A percentile compares a stretch with the other conserved stretches of the same genome.
Evolutionary conservation across 1,140 invertebrate species (phyloP).

Genomic region (Hyles vespertilio): DNA sequence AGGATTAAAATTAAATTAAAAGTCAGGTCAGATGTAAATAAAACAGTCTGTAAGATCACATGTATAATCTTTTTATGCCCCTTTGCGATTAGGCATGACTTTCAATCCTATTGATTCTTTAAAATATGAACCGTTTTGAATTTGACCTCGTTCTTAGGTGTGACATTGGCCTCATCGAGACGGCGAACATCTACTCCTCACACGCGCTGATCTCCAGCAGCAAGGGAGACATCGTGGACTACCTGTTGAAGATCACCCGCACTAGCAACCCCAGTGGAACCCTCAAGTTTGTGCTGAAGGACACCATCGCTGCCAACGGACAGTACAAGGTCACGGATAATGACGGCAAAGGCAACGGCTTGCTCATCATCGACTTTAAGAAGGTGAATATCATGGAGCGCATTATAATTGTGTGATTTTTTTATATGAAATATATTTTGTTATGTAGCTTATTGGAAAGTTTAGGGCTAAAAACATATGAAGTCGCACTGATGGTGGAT

Average conservation of each 20-base stretch:
- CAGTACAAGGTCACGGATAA: slow-evolving; percentile 75
- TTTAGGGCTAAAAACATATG: background rate
- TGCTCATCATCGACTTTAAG: slow-evolving; percentile 70
- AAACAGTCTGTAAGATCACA: too few species aligned
- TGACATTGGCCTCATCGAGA: slow-evolving; percentile 72
- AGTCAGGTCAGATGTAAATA: too few species aligned
- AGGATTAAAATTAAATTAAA: too few species aligned
- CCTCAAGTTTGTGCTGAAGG: slow-evolving; percentile 75
- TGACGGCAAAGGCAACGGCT: slow-evolving; percentile 77
- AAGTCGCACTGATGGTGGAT: background rate
- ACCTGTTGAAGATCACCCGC: slow-evolving; percentile 64
- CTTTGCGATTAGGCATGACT: background rate
- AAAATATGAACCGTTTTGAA: background rate
- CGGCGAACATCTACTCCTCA: slow-evolving; percentile 71
- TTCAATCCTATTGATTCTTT: background rate
- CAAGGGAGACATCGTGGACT: slow-evolving; percentile 75
- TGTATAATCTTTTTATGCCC: background rate
- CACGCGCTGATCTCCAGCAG: slow-evolving; percentile 71
- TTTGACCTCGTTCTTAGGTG: slow-evolving; percentile 52
- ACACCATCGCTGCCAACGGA: slow-evolving; percentile 74
- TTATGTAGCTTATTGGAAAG: too few species aligned
- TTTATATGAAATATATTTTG: too few species aligned
- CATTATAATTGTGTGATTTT: too few species aligned
- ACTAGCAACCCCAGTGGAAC: slow-evolving; percentile 66
- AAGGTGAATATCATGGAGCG: slow-evolving; percentile 41